Evolutionary conservation across 2,797 vertebrate species (phyloP).

Genomic region (Myotis vivesi): DNA sequence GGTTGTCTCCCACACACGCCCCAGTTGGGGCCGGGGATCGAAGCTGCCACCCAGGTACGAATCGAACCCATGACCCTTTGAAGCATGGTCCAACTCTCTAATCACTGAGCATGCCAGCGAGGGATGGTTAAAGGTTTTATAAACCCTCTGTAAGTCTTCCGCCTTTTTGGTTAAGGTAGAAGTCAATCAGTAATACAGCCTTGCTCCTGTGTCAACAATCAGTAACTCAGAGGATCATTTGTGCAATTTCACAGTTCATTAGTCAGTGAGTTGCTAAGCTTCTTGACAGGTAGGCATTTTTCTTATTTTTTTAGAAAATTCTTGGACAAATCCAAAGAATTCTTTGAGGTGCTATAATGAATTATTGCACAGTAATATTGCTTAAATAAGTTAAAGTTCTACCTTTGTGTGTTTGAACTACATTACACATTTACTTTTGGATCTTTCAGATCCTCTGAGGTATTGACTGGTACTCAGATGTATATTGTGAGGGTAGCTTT

Average conservation of each 20-base stretch:
- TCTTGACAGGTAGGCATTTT: not conserved
- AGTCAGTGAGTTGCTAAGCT: constrained; percentile 73
- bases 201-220: constrained; percentile 39
- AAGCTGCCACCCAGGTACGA: too few species aligned
- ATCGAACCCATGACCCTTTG: too few species aligned
- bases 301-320: not conserved
- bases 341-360: constrained; percentile 68
- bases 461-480: not conserved
- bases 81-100: too few species aligned
- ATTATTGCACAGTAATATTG: constrained; percentile 71
- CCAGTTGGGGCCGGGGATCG: too few species aligned
- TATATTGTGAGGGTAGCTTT: not conserved
- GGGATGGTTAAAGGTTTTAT: constrained; percentile 37
- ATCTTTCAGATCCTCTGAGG: not conserved
- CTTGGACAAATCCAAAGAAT: constrained; percentile 72
- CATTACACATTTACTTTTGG: constrained; percentile 66
- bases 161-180: constrained; percentile 49
- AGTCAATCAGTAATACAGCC: constrained; percentile 72
- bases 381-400: constrained; percentile 75
- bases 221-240: constrained; percentile 67
- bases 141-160: constrained; percentile 50
- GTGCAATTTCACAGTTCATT: constrained; percentile 81
- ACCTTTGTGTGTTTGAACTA: constrained; percentile 52
- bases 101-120: too few species aligned
- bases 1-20: too few species aligned